Conservation (phyloP, 2,888 invertebrate species). For the Anodontia alba region DNA sequence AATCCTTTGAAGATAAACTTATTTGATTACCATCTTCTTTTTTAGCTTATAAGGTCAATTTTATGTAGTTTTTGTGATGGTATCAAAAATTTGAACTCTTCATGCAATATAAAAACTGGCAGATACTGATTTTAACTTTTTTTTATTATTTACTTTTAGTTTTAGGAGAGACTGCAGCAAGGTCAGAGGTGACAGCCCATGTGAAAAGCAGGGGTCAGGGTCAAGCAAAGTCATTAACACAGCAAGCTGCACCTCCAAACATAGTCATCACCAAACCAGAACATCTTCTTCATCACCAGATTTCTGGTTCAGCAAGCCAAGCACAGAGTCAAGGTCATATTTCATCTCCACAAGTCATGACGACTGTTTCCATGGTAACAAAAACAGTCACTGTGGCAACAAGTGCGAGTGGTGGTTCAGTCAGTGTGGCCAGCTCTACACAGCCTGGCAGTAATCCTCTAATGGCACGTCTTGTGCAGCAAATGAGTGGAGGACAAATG, state of each 20-base stretch:
- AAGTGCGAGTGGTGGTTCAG: conserved; percentile 30
- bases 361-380: conserved; percentile 44
- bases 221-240: conserved; percentile 45
- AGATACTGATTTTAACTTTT: no score
- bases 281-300: conserved; percentile 38
- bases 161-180: conserved; percentile 7
- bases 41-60: no score
- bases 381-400: conserved; percentile 53
- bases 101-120: no score
- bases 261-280: conserved; percentile 51
- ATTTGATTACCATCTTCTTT: no score
- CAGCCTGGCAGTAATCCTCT: conserved; percentile 66
- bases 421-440: conserved; percentile 42
- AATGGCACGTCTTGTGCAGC: conserved; percentile 78
- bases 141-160: not conserved
- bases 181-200: not conserved
- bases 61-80: no score
- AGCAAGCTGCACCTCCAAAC: conserved; percentile 30
- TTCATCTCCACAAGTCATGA: conserved; percentile 42
- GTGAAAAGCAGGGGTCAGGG: conserved; percentile 30
- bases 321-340: conserved; percentile 32
- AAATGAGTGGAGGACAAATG: conserved; percentile 74
- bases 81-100: no score
- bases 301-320: conserved; percentile 32
- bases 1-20: no score